Base-by-base conservation (phyloP, 1,140 invertebrate species). In the Conus ventricosus region DNA sequence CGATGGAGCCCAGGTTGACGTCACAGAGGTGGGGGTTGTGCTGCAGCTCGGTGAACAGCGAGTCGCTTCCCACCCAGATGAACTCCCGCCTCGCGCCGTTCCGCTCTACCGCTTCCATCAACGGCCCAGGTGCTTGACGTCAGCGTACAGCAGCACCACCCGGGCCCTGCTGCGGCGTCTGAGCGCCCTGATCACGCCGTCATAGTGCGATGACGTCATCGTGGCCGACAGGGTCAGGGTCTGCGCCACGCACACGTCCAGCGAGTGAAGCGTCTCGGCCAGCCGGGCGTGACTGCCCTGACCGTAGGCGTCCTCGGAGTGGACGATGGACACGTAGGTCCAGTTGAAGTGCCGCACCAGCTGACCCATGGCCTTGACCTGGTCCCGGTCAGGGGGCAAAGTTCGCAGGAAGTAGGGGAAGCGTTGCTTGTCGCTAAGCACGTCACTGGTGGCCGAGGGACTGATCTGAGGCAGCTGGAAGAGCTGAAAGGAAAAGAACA, bases 61-160 rank as follows among this genome's bases (percentile, higher is more conserved):
- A 97, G 92, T 97, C 97, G 88, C 96, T 97, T 3, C 97, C 97
- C 20, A 97, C 96, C 97, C 97, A 97, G 75, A 97, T 96, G 91
- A 97, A 97, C 53, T 91, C 87, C 20, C 89, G 76, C n/a, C 80
- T 85, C 25, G 93, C 89, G 67, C 92, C 90, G 55, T 94, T 91
- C 10, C 94, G 96, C 88, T 95, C 94, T 5, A 95, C 95, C 0
- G 96, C 95, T 25, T 91, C 89, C 67, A 96, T 89, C 17, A 96
- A 89, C n/a, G 93, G 94, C 60, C 92, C 0, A 97, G 96, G 91
- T 97, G 97, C 91, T 97, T 97, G 0, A 96, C 96, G 17, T 97
- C 95, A 0, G 96, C 96, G 91, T 97, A 97, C 6, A 97, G 94
- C 0, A 97, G 96, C 10, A 97, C 97, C 0, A 96, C 97, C 23